Percentiles rank a stretch among this genome's conserved stretches.
These are phyloP conservation scores for Nymphicus hollandicus DNA, from an alignment of 2,113 vertebrate species.

Conservation along the genomic window DNA sequence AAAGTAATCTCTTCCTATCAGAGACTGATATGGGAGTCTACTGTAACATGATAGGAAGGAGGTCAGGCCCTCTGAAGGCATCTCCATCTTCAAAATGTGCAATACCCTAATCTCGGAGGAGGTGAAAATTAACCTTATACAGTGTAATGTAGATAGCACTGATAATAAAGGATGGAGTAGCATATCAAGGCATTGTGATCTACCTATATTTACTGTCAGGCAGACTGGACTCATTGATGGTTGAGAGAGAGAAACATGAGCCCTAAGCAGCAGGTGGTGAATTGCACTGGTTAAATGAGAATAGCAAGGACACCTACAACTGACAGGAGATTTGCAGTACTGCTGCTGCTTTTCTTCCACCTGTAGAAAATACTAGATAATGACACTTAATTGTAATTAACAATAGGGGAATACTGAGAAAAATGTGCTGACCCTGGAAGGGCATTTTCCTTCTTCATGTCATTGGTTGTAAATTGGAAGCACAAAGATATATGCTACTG, in stretches of 20 bases:
- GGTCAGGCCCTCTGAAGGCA: neutral
- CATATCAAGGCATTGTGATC: neutral
- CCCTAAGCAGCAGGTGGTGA: neutral
- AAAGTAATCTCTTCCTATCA: neutral
- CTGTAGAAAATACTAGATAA: neutral
- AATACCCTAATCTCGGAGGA: neutral
- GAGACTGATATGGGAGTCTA: neutral
- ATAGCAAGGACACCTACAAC: neutral
- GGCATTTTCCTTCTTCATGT: neutral
- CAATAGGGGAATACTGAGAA: neutral
- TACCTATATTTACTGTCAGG: neutral
- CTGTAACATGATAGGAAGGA: neutral
- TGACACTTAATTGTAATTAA: neutral
- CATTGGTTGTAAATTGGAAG: neutral
- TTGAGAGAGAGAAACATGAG: neutral
- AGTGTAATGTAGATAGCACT: neutral
- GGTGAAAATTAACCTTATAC: neutral
- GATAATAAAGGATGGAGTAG: neutral
- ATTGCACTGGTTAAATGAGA: neutral
- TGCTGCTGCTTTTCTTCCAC: neutral
- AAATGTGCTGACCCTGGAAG: neutral
- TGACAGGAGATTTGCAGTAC: neutral
- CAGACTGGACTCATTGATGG: neutral
- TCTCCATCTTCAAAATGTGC: neutral
- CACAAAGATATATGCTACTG: neutral